A percentile compares a stretch with the other conserved stretches of the same genome.
phyloP scores from a whole-genome alignment of 2,888 invertebrate genomes.

The Xylota sylvarum region DNA sequence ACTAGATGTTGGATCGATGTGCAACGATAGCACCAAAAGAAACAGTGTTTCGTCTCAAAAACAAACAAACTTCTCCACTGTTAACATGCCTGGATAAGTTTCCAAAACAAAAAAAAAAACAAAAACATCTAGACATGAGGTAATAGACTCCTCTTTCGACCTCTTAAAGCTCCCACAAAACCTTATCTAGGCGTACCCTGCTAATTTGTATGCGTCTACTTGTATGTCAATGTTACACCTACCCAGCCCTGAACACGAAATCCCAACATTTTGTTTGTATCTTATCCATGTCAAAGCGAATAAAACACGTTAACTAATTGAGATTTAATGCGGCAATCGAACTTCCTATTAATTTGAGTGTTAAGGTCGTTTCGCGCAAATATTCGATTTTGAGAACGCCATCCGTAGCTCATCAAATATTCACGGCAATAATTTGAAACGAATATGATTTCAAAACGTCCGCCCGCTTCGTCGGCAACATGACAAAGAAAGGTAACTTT shows the following conservation, averaged over 20 bases:
- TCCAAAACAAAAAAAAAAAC: no score
- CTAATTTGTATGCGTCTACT: conserved; percentile 36
- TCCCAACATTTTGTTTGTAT: conserved; percentile 23
- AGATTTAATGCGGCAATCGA: conserved; percentile 36
- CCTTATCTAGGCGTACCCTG: not conserved
- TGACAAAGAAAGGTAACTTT: conserved; percentile 54
- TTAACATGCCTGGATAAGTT: no score
- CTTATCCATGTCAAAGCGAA: conserved; percentile 23
- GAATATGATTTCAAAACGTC: not conserved
- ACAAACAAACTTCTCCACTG: no score
- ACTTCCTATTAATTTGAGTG: conserved; percentile 45
- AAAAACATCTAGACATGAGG: not conserved
- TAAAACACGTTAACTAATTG: conserved; percentile 39
- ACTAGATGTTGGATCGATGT: no score
- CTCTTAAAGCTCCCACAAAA: not conserved
- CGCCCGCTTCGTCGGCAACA: conserved; percentile 5
- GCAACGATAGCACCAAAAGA: no score
- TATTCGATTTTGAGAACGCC: conserved; percentile 35
- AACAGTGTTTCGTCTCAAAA: no score
- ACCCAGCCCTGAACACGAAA: conserved; percentile 42
- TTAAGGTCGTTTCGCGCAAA: conserved; percentile 56
- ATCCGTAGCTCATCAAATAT: conserved; percentile 33
- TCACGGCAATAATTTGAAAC: conserved; percentile 35
- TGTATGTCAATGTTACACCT: conserved; percentile 42
- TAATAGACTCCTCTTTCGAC: not conserved